These are phyloP conservation scores for Melangyna quadrimaculata DNA, from an alignment of 2,888 invertebrate genomes.

Conservation along the genomic window DNA sequence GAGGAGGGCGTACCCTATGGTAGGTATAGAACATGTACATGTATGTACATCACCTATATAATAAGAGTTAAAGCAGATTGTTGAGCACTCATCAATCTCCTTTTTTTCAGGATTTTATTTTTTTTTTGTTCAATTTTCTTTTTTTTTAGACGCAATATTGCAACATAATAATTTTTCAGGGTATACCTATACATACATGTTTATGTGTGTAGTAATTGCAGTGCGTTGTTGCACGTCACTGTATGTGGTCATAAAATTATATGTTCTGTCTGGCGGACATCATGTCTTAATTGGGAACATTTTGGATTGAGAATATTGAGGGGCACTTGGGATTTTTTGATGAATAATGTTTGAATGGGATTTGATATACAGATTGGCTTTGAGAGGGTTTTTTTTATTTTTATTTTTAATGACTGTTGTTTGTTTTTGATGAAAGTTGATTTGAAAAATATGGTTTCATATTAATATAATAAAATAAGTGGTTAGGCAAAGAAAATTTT, in stretches of 20 bases:
- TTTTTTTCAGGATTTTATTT: conserved; percentile 33
- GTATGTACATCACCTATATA: neutral
- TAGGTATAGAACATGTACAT: neutral
- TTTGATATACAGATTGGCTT: conserved; percentile 12
- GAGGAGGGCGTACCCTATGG: conserved; percentile 24
- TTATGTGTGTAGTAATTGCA: conserved; percentile 54
- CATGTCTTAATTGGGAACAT: conserved; percentile 61
- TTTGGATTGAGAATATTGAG: conserved; percentile 20
- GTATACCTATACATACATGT: conserved; percentile 22
- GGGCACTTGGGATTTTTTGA: conserved; percentile 46
- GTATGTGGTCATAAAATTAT: conserved; percentile 52
- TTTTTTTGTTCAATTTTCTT: neutral
- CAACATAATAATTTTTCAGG: conserved; percentile 59
- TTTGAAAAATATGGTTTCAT: neutral
- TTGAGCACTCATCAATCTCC: conserved; percentile 49
- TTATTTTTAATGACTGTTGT: neutral
- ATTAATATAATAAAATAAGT: neutral
- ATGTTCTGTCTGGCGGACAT: conserved; percentile 31
- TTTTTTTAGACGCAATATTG: conserved; percentile 42
- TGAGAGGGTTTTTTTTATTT: neutral
- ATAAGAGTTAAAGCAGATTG: conserved; percentile 37
- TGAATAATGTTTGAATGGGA: conserved; percentile 42
- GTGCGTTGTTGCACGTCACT: conserved; percentile 32
- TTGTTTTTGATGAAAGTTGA: conserved; percentile 4
- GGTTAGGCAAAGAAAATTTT: neutral